Evolutionary conservation across 2,113 vertebrate genomes (phyloP).

Genomic region (Myiozetetes cayanensis): DNA sequence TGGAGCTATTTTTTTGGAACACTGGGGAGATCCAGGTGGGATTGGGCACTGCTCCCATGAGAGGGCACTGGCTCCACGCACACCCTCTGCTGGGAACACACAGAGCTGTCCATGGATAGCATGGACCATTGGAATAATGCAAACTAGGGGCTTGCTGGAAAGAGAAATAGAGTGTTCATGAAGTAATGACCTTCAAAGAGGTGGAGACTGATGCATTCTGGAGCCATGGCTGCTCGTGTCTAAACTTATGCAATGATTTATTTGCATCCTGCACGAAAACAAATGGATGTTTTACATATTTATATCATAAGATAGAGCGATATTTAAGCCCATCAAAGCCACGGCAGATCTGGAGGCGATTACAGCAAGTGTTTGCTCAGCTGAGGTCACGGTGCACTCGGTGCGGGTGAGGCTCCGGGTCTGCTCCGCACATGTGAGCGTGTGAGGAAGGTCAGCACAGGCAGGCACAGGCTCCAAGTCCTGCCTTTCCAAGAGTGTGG

Average conservation of each 20-base stretch:
- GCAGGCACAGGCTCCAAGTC: background rate
- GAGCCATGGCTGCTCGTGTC: background rate
- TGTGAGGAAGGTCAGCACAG: background rate
- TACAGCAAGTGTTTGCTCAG: constrained; percentile 66
- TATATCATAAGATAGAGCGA: constrained; percentile 65
- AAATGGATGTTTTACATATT: constrained; percentile 72
- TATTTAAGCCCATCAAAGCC: constrained; percentile 67
- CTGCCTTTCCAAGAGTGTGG: background rate
- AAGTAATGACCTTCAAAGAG: constrained; percentile 14
- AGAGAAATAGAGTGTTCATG: fast-evolving
- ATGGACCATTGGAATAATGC: background rate
- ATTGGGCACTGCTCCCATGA: fast-evolving
- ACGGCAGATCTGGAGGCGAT: constrained; percentile 72
- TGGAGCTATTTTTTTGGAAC: background rate
- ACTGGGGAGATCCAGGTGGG: fast-evolving
- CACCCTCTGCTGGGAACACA: fast-evolving
- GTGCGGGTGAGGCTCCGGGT: constrained; percentile 30
- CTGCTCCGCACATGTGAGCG: constrained; percentile 50
- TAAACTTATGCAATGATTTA: constrained; percentile 61
- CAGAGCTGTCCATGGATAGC: background rate
- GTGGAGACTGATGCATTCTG: background rate
- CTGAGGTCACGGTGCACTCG: constrained; percentile 63
- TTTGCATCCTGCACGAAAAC: constrained; percentile 66
- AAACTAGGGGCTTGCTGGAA: background rate
- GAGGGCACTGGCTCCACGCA: background rate